These are phyloP conservation scores for Myrmophylax atrothorax DNA, from an alignment of 2,113 vertebrate species.

Conservation along the genomic window DNA sequence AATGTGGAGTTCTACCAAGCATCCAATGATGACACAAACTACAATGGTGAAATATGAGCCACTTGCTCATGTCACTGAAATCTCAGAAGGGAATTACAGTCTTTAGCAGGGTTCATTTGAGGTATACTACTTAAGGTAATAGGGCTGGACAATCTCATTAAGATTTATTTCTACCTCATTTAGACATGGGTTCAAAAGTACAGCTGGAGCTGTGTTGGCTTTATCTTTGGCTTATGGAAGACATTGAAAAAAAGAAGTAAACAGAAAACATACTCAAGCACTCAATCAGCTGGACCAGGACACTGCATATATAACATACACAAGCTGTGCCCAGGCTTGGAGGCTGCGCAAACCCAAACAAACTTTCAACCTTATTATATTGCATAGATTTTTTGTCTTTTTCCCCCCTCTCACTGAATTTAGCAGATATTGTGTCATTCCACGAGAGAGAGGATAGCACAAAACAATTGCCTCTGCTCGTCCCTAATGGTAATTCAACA, in stretches of 20 bases:
- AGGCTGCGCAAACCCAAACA: not conserved
- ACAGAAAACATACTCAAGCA: not conserved
- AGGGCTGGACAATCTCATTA: slow-evolving; percentile 58
- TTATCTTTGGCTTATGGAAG: slow-evolving; percentile 39
- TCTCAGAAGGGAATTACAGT: slow-evolving; percentile 41
- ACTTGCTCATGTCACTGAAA: slow-evolving; percentile 15
- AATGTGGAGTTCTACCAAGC: slow-evolving; percentile 1
- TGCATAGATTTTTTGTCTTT: not conserved
- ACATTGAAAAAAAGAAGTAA: slow-evolving; percentile 41
- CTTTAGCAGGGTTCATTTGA: slow-evolving; percentile 45
- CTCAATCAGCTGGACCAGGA: not conserved
- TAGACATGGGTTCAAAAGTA: slow-evolving; percentile 58
- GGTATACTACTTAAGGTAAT: slow-evolving; percentile 61
- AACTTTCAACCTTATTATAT: not conserved
- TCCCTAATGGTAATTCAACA: not conserved
- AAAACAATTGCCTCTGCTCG: not conserved
- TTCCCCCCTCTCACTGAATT: not conserved
- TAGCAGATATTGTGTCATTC: not conserved
- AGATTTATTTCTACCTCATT: slow-evolving; percentile 48
- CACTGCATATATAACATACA: not conserved
- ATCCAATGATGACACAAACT: not conserved
- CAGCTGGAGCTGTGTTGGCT: slow-evolving; percentile 25
- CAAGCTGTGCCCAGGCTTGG: not conserved
- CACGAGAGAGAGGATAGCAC: not conserved
- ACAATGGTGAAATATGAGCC: slow-evolving; percentile 31